Evolutionary conservation across 2,113 vertebrate species (phyloP).

Genomic region (Pomatostomus ruficeps): DNA sequence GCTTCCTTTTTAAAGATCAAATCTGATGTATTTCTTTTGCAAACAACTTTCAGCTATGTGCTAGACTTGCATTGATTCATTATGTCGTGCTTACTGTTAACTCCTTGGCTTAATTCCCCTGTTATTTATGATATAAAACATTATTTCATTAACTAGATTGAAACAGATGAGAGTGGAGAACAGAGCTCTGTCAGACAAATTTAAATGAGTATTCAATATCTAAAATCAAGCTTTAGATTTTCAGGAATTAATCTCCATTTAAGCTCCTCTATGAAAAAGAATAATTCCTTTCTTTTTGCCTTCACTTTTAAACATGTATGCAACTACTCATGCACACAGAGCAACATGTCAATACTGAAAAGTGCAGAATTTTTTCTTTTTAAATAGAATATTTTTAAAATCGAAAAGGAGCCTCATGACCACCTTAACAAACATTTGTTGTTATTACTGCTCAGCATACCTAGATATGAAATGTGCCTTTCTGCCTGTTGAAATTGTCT

Average conservation of each 20-base stretch:
- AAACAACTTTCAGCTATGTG: not conserved
- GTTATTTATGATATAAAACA: constrained; percentile 7
- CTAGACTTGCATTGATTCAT: not conserved
- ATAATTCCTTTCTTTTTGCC: not conserved
- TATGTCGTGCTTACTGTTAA: constrained; percentile 7
- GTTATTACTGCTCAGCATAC: not conserved
- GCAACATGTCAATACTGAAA: not conserved
- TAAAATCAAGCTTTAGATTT: not conserved
- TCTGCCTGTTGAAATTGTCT: not conserved
- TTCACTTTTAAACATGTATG: not conserved
- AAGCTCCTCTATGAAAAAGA: not conserved
- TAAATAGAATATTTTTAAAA: not conserved
- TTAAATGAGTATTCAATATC: not conserved
- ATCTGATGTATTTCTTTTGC: not conserved
- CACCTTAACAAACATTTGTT: not conserved
- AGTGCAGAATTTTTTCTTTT: not conserved
- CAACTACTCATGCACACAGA: not conserved
- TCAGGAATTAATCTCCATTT: not conserved
- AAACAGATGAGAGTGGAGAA: constrained; percentile 4
- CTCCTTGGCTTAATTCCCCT: not conserved
- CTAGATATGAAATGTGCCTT: not conserved
- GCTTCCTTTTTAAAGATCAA: not conserved
- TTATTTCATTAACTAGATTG: constrained; percentile 19
- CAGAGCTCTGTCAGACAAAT: not conserved
- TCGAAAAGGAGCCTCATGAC: not conserved